phyloP scores from a whole-genome alignment of 2,113 vertebrate genomes.

The Plecturocebus donacophilus region DNA sequence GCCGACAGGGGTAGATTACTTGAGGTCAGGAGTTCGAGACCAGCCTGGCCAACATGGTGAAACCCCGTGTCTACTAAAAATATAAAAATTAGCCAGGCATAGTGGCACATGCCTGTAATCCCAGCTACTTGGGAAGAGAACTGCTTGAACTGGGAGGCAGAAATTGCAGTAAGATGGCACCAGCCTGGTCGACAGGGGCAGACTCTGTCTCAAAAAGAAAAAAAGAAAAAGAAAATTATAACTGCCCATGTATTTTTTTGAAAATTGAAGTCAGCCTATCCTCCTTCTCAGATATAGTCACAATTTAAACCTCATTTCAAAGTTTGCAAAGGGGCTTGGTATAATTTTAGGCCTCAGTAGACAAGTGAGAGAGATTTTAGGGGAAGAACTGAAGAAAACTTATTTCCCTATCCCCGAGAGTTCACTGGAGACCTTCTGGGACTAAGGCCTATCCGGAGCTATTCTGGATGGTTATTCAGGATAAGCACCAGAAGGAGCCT shows the following conservation, averaged over 20 bases:
- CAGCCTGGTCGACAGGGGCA: too few relatives aligned
- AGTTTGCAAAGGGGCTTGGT: neutral
- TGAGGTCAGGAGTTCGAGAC: too few relatives aligned
- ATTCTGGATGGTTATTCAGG: neutral
- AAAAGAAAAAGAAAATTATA: neutral
- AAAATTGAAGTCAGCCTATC: neutral
- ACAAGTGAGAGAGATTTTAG: neutral
- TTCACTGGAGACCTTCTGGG: neutral
- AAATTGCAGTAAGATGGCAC: too few relatives aligned
- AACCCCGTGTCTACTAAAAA: too few relatives aligned
- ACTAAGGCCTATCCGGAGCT: neutral
- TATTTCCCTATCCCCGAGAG: neutral
- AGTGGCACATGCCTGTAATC: too few relatives aligned
- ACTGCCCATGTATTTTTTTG: neutral
- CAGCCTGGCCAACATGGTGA: too few relatives aligned
- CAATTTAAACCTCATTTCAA: neutral
- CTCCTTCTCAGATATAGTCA: neutral
- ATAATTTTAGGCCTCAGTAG: neutral
- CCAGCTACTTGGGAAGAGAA: too few relatives aligned
- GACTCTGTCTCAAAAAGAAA: too few relatives aligned
- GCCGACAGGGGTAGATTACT: too few relatives aligned
- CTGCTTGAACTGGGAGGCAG: too few relatives aligned
- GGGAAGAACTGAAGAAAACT: neutral
- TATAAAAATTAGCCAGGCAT: too few relatives aligned
- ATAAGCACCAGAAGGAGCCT: neutral